phyloP scores from a whole-genome alignment of 2,888 invertebrate species.

The Lasioglossum lativentre region DNA sequence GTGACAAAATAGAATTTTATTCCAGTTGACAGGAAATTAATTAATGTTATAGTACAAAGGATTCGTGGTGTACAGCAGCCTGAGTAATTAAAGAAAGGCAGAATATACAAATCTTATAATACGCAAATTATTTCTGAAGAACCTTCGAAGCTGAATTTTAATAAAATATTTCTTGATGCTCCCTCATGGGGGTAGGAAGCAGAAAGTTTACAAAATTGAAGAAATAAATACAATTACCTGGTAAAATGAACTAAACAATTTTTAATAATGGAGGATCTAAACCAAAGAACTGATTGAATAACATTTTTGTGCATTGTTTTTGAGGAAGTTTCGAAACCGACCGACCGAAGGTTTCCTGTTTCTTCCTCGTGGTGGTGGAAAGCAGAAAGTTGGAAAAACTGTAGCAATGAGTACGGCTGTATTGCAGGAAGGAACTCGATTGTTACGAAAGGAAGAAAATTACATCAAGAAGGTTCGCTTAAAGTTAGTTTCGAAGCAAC shows the following conservation, averaged over 20 bases:
- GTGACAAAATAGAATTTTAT: too few relatives aligned
- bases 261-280: too few relatives aligned
- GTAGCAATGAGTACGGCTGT: background rate
- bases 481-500: constrained; percentile 9
- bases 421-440: background rate
- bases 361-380: background rate
- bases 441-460: constrained; percentile 1
- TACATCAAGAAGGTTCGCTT: background rate
- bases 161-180: background rate
- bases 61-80: too few relatives aligned
- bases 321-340: background rate
- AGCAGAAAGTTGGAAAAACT: background rate
- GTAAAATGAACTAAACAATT: background rate
- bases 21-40: too few relatives aligned
- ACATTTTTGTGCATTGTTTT: background rate
- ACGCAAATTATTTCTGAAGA: background rate
- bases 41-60: too few relatives aligned
- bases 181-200: too few relatives aligned
- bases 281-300: too few relatives aligned
- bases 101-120: background rate
- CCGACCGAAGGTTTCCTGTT: background rate
- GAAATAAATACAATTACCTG: background rate
- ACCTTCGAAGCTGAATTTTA: background rate
- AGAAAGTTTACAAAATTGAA: background rate
- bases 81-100: too few relatives aligned